Base-by-base conservation (phyloP, 1,140 invertebrate species). In the Drosophila micromelanica region DNA sequence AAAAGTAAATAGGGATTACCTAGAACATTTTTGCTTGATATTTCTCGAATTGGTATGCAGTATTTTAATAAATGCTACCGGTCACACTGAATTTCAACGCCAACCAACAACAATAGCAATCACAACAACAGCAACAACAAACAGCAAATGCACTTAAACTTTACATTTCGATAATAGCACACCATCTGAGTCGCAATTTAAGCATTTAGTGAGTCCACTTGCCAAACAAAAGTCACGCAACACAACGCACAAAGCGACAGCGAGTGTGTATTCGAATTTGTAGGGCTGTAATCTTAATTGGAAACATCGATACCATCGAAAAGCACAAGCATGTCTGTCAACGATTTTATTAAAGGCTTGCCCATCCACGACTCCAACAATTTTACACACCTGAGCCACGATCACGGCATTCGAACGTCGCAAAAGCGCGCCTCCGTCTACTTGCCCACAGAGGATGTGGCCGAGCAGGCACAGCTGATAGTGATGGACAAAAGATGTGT, bases 401-500 rank as follows among this genome's bases (percentile, higher is more conserved):
- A 98, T 89, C 95, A 95, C 78, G 96, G 95, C 40, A 97, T 96
- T 78, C 95, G 96, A 92, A 96, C 95, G 35, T 96, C 95, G 91
- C 95, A 96, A 7, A 97, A 97, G 93, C 95, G 96, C 80, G 97
- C 97, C 49, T 96, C 97, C 13, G 96, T 98, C 42, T 98, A 98
- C 93, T 94, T 98, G 57, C 96, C 96, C 38, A 98, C 97, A 17
- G 97, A 96, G 92, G 97, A 98, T 89, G 95, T 96, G 91, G 96
- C 97, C 74, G 69, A 72, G 12, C 96, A 96, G 40, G 96, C 98
- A 93, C 97, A 98, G 97, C 96, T 98, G 82, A 98, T 98, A 92
- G 97, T 98, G 23, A 98, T 97, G 91, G 97, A 98, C 92, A 98
- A 98, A 93, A 97, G 97, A 48, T 98, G 97, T 90, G 98, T 99